Evolutionary conservation across 2,888 invertebrate genomes (phyloP).

Genomic region (Andrena dorsata): DNA sequence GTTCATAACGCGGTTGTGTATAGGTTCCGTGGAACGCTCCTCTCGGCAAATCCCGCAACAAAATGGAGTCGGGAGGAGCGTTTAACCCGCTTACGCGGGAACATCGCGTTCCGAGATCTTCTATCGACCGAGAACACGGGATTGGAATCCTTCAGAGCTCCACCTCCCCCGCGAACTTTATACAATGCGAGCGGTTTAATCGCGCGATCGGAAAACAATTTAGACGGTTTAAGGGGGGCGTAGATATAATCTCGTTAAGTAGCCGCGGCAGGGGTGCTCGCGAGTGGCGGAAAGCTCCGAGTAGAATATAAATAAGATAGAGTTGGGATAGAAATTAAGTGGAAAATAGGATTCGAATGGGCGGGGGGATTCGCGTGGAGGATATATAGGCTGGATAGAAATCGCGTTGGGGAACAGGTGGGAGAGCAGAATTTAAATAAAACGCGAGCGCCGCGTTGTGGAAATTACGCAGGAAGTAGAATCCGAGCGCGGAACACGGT

Average conservation of each 20-base stretch:
- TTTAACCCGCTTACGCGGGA: background rate
- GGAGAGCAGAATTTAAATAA: conserved; percentile 42
- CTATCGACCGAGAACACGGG: conserved; percentile 8
- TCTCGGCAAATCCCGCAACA: background rate
- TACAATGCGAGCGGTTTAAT: conserved; percentile 19
- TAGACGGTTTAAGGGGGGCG: conserved; percentile 23
- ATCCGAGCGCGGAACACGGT: conserved; percentile 8
- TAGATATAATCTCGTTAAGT: conserved; percentile 37
- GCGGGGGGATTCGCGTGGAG: background rate
- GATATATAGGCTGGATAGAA: conserved; percentile 9
- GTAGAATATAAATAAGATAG: conserved; percentile 37
- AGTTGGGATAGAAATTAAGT: conserved; percentile 34
- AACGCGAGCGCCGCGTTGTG: conserved; percentile 23
- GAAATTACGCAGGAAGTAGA: conserved; percentile 26
- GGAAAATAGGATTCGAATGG: conserved; percentile 37
- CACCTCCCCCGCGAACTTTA: background rate
- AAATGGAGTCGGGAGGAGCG: background rate
- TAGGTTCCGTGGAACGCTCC: background rate
- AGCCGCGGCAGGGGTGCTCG: conserved; percentile 18
- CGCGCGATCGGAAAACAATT: conserved; percentile 34
- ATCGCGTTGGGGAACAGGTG: conserved; percentile 31
- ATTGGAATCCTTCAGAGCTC: background rate
- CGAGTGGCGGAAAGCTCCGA: conserved; percentile 18
- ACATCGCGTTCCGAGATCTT: background rate
- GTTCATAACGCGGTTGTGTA: background rate